phyloP scores from a whole-genome alignment of 2,888 invertebrate genomes.

The Bugula neritina region DNA sequence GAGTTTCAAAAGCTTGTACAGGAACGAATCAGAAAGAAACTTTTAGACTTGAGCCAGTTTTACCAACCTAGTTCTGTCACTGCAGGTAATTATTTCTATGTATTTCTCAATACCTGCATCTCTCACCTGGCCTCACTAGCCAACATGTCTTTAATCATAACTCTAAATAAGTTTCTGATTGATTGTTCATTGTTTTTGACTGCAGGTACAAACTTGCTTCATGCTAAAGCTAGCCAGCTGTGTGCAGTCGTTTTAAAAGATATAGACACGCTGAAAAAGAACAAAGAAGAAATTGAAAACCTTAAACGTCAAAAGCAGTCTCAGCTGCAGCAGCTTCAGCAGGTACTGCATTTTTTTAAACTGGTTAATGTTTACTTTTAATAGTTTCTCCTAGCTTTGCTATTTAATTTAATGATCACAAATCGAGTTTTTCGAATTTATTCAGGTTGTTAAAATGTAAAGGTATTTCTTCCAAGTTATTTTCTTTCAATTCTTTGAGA shows the following conservation, averaged over 20 bases:
- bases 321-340: neutral
- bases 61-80: slow-evolving; percentile 11
- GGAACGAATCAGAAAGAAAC: neutral
- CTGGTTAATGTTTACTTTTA: too few relatives aligned
- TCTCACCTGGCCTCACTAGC: too few relatives aligned
- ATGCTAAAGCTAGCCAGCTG: slow-evolving; percentile 1
- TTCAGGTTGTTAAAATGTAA: too few relatives aligned
- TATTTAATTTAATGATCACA: too few relatives aligned
- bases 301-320: neutral
- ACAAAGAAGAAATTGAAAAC: neutral
- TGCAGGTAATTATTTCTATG: too few relatives aligned
- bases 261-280: neutral
- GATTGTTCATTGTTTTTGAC: neutral
- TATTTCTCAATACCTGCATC: too few relatives aligned
- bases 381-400: too few relatives aligned
- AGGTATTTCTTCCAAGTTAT: too few relatives aligned
- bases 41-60: neutral
- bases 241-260: neutral
- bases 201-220: neutral
- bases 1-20: neutral
- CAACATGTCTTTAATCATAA: too few relatives aligned
- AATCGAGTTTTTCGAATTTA: too few relatives aligned
- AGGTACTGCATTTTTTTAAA: neutral
- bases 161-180: too few relatives aligned
- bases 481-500: too few relatives aligned